A percentile compares a stretch with the other conserved stretches of the same genome.
phyloP scores from a whole-genome alignment of 2,888 invertebrate genomes.

The Crematogaster levior region DNA sequence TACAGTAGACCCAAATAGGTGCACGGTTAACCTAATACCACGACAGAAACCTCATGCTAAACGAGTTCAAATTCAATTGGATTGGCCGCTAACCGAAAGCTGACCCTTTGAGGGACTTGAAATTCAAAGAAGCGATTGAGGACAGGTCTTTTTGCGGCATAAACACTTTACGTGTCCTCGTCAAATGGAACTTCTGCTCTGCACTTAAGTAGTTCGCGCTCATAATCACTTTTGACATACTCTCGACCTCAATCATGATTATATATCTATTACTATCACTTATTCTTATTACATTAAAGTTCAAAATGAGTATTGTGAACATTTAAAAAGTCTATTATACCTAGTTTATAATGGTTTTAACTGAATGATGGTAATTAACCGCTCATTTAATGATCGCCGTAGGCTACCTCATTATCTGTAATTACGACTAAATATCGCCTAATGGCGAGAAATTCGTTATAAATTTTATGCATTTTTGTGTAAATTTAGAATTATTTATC shows the following conservation, averaged over 20 bases:
- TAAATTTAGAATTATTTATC: background rate
- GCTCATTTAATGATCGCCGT: background rate
- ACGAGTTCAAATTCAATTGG: slow-evolving; percentile 47
- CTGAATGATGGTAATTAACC: background rate
- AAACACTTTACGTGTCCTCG: slow-evolving; percentile 1
- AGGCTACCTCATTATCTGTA: background rate
- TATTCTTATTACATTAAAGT: slow-evolving; percentile 29
- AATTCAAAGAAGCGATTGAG: slow-evolving; percentile 42
- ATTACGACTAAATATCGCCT: background rate
- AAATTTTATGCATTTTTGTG: background rate
- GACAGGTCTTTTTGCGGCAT: background rate
- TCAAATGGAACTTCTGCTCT: slow-evolving; percentile 50
- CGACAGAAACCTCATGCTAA: slow-evolving; percentile 35
- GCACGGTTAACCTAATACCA: slow-evolving; percentile 41
- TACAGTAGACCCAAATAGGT: slow-evolving; percentile 27
- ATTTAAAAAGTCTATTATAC: slow-evolving; percentile 30
- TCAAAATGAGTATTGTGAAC: slow-evolving; percentile 71
- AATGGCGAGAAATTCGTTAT: background rate
- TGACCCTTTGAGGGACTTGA: slow-evolving; percentile 32
- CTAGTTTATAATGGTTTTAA: background rate
- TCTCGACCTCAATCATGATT: slow-evolving; percentile 43
- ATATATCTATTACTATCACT: slow-evolving; percentile 8
- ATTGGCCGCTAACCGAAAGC: slow-evolving; percentile 38
- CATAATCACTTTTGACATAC: slow-evolving; percentile 49
- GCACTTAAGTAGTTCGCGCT: slow-evolving; percentile 34